Conservation (phyloP, 2,797 vertebrate genomes). For the Enteromius argenteus region DNA sequence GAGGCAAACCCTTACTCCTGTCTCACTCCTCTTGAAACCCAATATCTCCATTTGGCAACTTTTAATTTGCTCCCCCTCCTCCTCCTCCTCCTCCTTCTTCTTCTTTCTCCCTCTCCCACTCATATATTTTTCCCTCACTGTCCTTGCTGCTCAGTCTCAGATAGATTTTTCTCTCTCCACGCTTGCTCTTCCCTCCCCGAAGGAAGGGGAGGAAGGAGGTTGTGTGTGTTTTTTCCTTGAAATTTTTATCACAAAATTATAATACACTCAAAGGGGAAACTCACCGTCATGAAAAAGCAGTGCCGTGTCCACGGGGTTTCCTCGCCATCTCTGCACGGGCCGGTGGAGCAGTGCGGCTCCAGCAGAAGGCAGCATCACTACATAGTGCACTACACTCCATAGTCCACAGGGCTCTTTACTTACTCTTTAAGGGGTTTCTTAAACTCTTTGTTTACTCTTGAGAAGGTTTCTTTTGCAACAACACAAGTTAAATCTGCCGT, state of each 20-base stretch:
- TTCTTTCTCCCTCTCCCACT: constrained; percentile 93
- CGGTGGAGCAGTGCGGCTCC: constrained; percentile 82
- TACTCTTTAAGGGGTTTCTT: neutral
- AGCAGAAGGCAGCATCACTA: constrained; percentile 78
- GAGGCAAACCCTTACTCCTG: constrained; percentile 85
- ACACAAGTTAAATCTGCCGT: neutral
- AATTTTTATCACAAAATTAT: constrained; percentile 99
- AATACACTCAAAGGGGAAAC: constrained; percentile 99
- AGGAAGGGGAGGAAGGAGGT: constrained; percentile 94
- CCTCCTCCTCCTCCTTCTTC: constrained; percentile 84
- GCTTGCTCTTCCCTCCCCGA: constrained; percentile 93
- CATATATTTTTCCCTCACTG: constrained; percentile 81
- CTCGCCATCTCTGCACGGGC: constrained; percentile 99
- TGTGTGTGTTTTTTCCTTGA: constrained; percentile 99
- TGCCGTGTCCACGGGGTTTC: constrained; percentile 99
- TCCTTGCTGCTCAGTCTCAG: constrained; percentile 87
- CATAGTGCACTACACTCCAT: constrained; percentile 42
- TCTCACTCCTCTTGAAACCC: constrained; percentile 97
- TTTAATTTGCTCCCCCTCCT: constrained; percentile 98
- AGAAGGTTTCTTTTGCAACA: no score
- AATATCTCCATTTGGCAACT: constrained; percentile 99
- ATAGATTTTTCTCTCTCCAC: constrained; percentile 88
- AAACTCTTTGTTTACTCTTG: neutral
- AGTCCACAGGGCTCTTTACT: constrained; percentile 25
- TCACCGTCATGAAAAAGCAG: constrained; percentile 99